Percentiles rank a stretch among this genome's conserved stretches.
phyloP scores from a whole-genome alignment of 30 jellyfish, hydroid and myxozoan genomes.

The Sanderia malayensis region DNA sequence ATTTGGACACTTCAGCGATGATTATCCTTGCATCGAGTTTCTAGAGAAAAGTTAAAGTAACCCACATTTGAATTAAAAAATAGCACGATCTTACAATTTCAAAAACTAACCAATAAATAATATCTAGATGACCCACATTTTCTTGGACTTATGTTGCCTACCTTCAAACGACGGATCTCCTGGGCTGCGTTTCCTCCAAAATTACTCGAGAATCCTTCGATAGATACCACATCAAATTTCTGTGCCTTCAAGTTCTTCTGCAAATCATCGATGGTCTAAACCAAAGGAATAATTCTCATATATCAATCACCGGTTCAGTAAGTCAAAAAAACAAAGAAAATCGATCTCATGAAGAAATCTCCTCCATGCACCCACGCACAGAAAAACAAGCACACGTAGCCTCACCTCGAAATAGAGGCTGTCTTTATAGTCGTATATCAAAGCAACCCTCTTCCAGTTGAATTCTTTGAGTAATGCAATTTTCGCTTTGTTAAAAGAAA shows the following conservation, averaged over 20 bases:
- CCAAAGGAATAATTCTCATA: too few relatives aligned
- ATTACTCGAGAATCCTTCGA: slow-evolving; percentile 80
- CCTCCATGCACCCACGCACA: too few relatives aligned
- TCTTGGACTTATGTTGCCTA: too few relatives aligned
- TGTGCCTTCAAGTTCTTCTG: slow-evolving; percentile 42
- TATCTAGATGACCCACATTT: too few relatives aligned
- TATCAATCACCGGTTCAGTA: too few relatives aligned
- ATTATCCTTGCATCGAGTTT: slow-evolving; percentile 74
- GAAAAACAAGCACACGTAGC: too few relatives aligned
- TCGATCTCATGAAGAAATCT: too few relatives aligned
- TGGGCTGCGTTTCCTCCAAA: slow-evolving; percentile 34
- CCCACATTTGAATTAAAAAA: too few relatives aligned
- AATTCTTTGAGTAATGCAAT: slow-evolving; percentile 49
- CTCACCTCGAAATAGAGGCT: slow-evolving; percentile 64
- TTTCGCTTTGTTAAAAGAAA: slow-evolving; percentile 63
- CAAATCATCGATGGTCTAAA: slow-evolving; percentile 64
- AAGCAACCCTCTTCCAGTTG: slow-evolving; percentile 82
- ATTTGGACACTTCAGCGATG: slow-evolving; percentile 44
- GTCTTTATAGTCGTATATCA: slow-evolving; percentile 64
- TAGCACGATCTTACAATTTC: too few relatives aligned
- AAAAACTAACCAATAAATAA: not conserved
- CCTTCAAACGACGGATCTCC: slow-evolving; percentile 63
- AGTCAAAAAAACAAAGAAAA: too few relatives aligned
- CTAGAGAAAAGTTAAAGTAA: too few relatives aligned
- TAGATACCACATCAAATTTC: slow-evolving; percentile 48